A percentile compares a stretch with the other conserved stretches of the same genome.
These are phyloP conservation scores for Dromius quadrimaculatus DNA, from an alignment of 2,888 invertebrate species.

Conservation along the genomic window DNA sequence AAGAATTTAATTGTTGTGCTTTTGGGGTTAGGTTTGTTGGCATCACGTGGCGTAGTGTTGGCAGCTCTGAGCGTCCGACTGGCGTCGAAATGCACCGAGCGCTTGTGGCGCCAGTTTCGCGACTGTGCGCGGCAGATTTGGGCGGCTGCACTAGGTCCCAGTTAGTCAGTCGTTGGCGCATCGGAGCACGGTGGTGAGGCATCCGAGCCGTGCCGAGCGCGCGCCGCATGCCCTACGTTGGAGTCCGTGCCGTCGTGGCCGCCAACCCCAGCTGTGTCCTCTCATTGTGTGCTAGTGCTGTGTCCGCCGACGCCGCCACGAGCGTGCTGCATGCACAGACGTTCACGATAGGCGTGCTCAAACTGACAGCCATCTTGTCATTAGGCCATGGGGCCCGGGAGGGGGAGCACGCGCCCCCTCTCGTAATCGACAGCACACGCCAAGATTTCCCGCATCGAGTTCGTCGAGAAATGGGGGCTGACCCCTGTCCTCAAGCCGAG, in stretches of 20 bases:
- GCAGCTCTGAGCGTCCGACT: conserved; percentile 13
- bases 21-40: conserved; percentile 23
- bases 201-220: conserved; percentile 31
- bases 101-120: conserved; percentile 38
- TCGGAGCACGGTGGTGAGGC: conserved; percentile 48
- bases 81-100: conserved; percentile 11
- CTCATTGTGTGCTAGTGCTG: conserved; percentile 59
- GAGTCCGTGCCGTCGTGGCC: too few relatives aligned
- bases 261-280: neutral
- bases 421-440: conserved; percentile 73
- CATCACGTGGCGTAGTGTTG: conserved; percentile 28
- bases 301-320: conserved; percentile 62
- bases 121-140: conserved; percentile 44
- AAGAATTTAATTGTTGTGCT: neutral
- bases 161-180: conserved; percentile 49
- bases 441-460: conserved; percentile 98
- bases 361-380: conserved; percentile 57
- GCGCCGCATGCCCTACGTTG: conserved; percentile 43
- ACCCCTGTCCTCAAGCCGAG: conserved; percentile 97
- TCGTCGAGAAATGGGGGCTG: conserved; percentile 98
- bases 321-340: conserved; percentile 62
- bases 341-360: conserved; percentile 56
- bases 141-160: conserved; percentile 26
- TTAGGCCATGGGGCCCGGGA: conserved; percentile 72
- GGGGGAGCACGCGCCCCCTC: conserved; percentile 73